Conservation (phyloP, 2,888 invertebrate species). For the Punctoribates punctum region DNA sequence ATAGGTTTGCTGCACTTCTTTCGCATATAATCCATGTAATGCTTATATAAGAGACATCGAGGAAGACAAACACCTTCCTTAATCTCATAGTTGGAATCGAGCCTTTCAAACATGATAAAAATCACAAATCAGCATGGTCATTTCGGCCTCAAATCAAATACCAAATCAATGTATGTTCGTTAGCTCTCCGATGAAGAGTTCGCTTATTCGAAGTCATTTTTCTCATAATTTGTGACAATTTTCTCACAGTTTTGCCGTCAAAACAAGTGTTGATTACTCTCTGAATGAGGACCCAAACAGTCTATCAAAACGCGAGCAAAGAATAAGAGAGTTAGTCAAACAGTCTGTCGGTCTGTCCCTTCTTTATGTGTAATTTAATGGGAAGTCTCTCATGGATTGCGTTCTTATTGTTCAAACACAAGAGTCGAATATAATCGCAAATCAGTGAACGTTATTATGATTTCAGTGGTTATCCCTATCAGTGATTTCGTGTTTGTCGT, state of each 20-base stretch:
- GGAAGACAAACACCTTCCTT: constrained; percentile 56
- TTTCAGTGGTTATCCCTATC: no score
- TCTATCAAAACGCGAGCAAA: neutral
- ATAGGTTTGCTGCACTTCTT: constrained; percentile 53
- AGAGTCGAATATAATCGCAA: no score
- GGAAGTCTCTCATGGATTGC: no score
- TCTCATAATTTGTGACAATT: neutral
- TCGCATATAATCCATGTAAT: constrained; percentile 54
- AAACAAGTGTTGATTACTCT: neutral
- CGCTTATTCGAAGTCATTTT: constrained; percentile 7
- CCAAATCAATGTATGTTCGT: constrained; percentile 1
- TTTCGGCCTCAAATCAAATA: no score
- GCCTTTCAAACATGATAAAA: no score
- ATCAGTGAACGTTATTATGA: no score
- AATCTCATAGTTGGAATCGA: constrained; percentile 55
- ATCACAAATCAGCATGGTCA: no score
- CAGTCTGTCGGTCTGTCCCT: neutral
- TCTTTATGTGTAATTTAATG: no score
- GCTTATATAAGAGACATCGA: constrained; percentile 54
- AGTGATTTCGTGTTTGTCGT: neutral
- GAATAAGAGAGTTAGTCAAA: neutral
- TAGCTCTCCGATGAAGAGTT: neutral
- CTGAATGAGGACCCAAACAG: neutral
- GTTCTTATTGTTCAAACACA: no score
- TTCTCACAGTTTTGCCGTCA: neutral